Evolutionary conservation across 2,797 vertebrate species (phyloP).

Genomic region (Oreochromis mossambicus): DNA sequence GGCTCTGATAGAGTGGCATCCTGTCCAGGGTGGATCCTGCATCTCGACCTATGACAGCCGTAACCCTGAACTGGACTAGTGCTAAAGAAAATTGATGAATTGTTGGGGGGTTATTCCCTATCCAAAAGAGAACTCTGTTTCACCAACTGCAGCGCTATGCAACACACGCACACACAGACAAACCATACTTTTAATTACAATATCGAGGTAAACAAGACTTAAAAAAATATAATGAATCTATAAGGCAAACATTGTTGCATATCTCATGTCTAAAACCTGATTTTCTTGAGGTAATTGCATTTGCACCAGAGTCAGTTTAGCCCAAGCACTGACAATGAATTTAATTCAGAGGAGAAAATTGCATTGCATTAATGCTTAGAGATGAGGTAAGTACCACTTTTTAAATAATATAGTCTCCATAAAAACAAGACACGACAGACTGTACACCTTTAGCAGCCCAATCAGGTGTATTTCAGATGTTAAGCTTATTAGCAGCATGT

Average conservation of each 20-base stretch:
- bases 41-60: not conserved
- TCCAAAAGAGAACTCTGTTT: not conserved
- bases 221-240: fast-evolving
- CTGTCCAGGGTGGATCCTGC: not conserved
- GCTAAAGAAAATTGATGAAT: not conserved
- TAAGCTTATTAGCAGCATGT: slow-evolving; percentile 59
- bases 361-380: not conserved
- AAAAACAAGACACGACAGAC: slow-evolving; percentile 18
- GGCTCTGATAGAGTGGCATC: not conserved
- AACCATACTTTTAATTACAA: not conserved
- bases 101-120: not conserved
- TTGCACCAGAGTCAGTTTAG: not conserved
- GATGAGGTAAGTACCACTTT: not conserved
- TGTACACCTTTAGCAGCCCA: slow-evolving; percentile 41
- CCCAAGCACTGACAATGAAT: not conserved
- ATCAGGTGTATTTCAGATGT: slow-evolving; percentile 54
- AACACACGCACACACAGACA: not conserved
- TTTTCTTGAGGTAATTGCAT: not conserved
- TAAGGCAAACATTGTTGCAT: not conserved
- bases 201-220: not conserved
- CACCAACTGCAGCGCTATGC: not conserved
- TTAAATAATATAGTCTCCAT: not conserved
- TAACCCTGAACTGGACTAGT: not conserved
- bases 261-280: not conserved
- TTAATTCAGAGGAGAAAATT: not conserved